Percentiles rank a stretch among this genome's conserved stretches.
phyloP scores from a whole-genome alignment of 1,140 invertebrate species.

The Holcopasites calliopsidis region DNA sequence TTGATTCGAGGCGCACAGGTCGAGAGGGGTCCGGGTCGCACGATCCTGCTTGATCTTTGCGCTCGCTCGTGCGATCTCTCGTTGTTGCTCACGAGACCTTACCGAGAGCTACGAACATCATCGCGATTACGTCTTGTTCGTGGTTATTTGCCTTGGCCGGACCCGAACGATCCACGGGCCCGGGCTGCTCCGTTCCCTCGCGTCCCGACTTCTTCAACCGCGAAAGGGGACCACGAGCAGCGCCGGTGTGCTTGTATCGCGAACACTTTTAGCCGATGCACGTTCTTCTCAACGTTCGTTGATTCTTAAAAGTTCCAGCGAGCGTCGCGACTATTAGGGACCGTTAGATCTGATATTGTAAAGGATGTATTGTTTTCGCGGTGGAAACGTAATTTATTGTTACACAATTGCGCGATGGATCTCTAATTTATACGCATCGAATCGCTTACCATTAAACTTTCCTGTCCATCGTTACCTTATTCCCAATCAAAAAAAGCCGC shows the following conservation, averaged over 20 bases:
- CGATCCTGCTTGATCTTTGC: conserved; percentile 79
- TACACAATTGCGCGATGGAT: too few relatives aligned
- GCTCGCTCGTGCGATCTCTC: conserved; percentile 78
- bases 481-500: not conserved
- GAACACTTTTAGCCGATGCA: too few relatives aligned
- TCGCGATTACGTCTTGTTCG: conserved; percentile 56
- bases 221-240: too few relatives aligned
- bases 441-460: not conserved
- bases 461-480: too few relatives aligned
- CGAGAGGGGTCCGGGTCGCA: conserved; percentile 79
- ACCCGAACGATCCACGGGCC: not conserved
- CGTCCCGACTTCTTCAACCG: not conserved
- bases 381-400: too few relatives aligned
- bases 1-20: conserved; percentile 66
- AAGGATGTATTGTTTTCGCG: too few relatives aligned
- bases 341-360: too few relatives aligned
- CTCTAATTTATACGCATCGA: too few relatives aligned
- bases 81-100: conserved; percentile 68
- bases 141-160: not conserved
- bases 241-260: not conserved
- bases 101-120: conserved; percentile 71
- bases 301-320: too few relatives aligned
- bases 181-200: not conserved
- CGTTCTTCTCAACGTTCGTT: too few relatives aligned
- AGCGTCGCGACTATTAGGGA: too few relatives aligned